phyloP scores from a whole-genome alignment of 2,797 vertebrate genomes.

The Okamejei kenojei region DNA sequence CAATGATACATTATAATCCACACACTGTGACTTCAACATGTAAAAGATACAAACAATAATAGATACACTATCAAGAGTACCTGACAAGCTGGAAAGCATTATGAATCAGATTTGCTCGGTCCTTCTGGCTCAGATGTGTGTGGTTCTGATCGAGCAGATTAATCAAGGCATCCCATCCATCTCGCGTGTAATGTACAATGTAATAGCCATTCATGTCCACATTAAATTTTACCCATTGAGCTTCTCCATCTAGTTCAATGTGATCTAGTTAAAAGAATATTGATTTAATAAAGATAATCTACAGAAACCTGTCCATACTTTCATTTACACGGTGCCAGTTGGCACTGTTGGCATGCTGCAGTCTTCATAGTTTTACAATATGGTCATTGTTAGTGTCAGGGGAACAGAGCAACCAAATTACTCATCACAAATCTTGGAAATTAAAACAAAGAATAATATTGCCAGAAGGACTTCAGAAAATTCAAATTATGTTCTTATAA shows the following conservation, averaged over 20 bases:
- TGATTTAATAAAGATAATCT: background rate
- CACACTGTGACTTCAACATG: background rate
- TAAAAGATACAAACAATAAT: background rate
- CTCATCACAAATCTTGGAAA: background rate
- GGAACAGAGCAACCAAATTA: background rate
- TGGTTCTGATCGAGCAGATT: constrained; percentile 62
- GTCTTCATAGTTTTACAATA: background rate
- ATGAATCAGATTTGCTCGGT: constrained; percentile 66
- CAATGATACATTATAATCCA: background rate
- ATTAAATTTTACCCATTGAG: constrained; percentile 68
- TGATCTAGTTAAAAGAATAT: constrained; percentile 49
- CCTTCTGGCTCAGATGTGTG: constrained; percentile 62
- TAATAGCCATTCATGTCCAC: constrained; percentile 71
- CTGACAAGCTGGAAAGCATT: constrained; percentile 66
- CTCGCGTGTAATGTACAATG: constrained; percentile 63
- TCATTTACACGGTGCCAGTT: background rate
- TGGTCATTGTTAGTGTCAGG: background rate
- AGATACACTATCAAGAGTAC: constrained; percentile 45
- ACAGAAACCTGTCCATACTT: background rate
- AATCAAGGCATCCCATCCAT: constrained; percentile 60
- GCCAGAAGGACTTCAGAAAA: background rate
- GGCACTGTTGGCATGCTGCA: background rate
- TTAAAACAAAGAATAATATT: background rate
- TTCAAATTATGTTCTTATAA: background rate
- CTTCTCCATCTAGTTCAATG: constrained; percentile 55